Evolutionary conservation across 2,113 vertebrate genomes (phyloP), one percentile per base, ranked within the genome.

Genomic region (Canis aureus): DNA sequence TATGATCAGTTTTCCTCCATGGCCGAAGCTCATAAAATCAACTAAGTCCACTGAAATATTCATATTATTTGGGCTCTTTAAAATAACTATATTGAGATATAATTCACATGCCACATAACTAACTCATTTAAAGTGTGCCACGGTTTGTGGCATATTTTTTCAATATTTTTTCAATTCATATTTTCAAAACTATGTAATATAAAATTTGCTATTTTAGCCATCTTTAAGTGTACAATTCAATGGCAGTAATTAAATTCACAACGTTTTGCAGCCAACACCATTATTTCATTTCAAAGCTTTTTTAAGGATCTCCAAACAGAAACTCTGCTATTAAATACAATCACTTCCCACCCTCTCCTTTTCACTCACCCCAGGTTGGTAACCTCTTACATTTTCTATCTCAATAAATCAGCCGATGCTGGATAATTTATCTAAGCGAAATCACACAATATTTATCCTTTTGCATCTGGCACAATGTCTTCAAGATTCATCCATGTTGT

Each of bases 361-460:
- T 4, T 4, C 27, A 32, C 20, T 49, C 20, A 64, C 29, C 11
- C 22, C 43, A 25, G 57, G 57, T 20, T 0, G 17, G 12, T 11
- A n/a, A 19, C 76, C 59, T n/a, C 8, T 62, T 62, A 57, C 0
- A 51, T 81, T 29, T 38, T 23, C 25, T 17, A 19, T 57, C 92
- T 23, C 10, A 13, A 23, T 23, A 22, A 32, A 20, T 2, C 1
- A 32, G 55, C 66, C 66, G 5, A 8, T 3, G 69, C 35, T 43
- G 5, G 10, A 9, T 1, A 25, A 38, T 16, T 12, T n/a, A 0
- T 4, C 0, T 6, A 23, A 78, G n/a, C 25, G 49, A 25, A 55
- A 64, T 29, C 12, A 23, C 4, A 23, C n/a, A 4, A 11, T 5
- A 8, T 29, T 8, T 5, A 53, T 11, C 82, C 49, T 69, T 71